Evolutionary conservation across 2,113 vertebrate genomes (phyloP).

Genomic region (Cyprinus carpio): DNA sequence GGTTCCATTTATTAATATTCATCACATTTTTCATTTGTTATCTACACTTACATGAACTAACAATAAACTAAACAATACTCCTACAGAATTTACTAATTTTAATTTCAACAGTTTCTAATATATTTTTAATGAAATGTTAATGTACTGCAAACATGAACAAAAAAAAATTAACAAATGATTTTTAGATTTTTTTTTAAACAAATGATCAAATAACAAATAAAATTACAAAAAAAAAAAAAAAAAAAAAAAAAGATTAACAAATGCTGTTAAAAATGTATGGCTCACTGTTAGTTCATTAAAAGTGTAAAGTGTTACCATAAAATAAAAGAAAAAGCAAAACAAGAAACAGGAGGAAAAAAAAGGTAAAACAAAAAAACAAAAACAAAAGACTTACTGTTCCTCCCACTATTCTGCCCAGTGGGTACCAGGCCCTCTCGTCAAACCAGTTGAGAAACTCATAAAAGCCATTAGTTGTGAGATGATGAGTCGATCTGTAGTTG

Average conservation of each 20-base stretch:
- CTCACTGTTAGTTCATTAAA: too few relatives aligned
- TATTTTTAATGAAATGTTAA: not conserved
- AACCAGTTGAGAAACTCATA: constrained; percentile 99
- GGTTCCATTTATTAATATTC: too few relatives aligned
- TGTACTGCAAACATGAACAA: not conserved
- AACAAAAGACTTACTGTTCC: constrained; percentile 87
- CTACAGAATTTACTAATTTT: not conserved
- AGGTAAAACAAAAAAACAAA: not conserved
- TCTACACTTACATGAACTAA: not conserved
- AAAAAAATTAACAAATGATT: too few relatives aligned
- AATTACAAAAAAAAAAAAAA: too few relatives aligned
- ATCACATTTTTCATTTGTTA: too few relatives aligned
- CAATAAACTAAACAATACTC: not conserved
- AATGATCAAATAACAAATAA: too few relatives aligned
- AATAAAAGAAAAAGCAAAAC: too few relatives aligned
- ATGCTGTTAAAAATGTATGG: too few relatives aligned
- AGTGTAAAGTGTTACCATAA: too few relatives aligned
- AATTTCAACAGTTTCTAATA: not conserved
- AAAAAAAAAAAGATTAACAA: too few relatives aligned
- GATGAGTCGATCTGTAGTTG: constrained; percentile 99
- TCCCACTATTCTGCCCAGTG: constrained; percentile 96
- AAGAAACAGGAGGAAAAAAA: too few relatives aligned
- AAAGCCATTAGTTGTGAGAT: constrained; percentile 98
- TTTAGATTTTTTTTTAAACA: too few relatives aligned
- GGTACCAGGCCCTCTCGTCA: constrained; percentile 99